phyloP scores from a whole-genome alignment of 2,888 invertebrate species.

The Vanessa cardui region DNA sequence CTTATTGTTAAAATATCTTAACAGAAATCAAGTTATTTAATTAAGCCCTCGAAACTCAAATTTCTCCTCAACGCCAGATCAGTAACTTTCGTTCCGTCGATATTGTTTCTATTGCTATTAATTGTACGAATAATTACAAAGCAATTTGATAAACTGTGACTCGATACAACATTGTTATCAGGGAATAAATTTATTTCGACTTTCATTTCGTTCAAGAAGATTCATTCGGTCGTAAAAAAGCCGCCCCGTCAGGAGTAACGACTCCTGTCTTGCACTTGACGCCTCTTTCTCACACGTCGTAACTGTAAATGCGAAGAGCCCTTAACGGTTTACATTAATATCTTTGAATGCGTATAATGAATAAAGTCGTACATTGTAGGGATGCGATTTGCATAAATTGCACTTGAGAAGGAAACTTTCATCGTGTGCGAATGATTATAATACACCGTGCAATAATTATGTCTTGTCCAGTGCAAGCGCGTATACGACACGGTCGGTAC shows the following conservation, averaged over 20 bases:
- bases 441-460: conserved; percentile 15
- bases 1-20: conserved; percentile 18
- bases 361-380: not conserved
- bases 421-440: conserved; percentile 6
- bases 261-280: conserved; percentile 19
- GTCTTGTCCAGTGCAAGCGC: conserved; percentile 19
- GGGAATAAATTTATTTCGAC: conserved; percentile 26
- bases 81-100: not conserved
- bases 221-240: conserved; percentile 33
- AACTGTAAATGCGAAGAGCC: conserved; percentile 19
- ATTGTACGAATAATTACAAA: conserved; percentile 13
- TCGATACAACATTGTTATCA: conserved; percentile 17
- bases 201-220: conserved; percentile 28
- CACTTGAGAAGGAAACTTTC: not conserved
- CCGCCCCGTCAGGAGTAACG: conserved; percentile 28
- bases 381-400: not conserved
- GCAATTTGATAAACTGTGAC: conserved; percentile 15
- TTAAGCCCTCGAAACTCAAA: conserved; percentile 19
- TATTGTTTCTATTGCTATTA: conserved; percentile 10
- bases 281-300: conserved; percentile 27
- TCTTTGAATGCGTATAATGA: not conserved
- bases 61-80: conserved; percentile 2
- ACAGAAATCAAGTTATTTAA: conserved; percentile 24
- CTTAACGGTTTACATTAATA: conserved; percentile 14
- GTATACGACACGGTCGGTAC: conserved; percentile 4